Base-by-base conservation (phyloP, 1,140 invertebrate species). In the Brachionus koreanus region DNA sequence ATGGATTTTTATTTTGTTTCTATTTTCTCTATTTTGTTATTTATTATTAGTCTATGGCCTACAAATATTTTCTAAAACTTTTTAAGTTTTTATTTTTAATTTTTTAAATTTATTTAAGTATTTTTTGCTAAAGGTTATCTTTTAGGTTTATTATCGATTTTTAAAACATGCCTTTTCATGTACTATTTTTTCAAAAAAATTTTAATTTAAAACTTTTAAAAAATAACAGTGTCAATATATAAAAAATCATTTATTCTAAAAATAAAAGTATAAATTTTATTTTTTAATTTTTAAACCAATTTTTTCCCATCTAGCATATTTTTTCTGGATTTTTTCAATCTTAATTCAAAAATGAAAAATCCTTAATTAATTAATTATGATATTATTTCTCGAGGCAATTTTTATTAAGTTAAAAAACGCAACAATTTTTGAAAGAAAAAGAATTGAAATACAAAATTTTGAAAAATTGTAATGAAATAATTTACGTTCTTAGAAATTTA, bases 221-320 rank as follows among this genome's bases (percentile, higher is more conserved):
- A 57, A 57, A 57, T 57, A 57, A 57, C 49, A 57, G 49, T 57
- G 49, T 57, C 49, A 57, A 57, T 57, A 57, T 57, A n/a, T 57
- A 23, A 57, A 57, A 23, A 57, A 57, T 57, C 49, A 57, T 23
- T 57, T 57, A 57, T 57, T 57, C 49, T 19, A 57, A 57, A 52
- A 52, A 57, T 7, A 57, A 57, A 57, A 57, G 49, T 19, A 57
- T 57, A 2, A 23, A 57, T 57, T 57, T 57, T 23, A 52, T 7
- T 57, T 57, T 9, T 19, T 7, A 3, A 19, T 19, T 57, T 57
- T 5, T 52, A 16, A 5, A 52, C 19, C 4, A 52, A 52, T 16
- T 52, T 52, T 52, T n/a, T n/a, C n/a, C 16, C 13, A 16, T 1
- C 6, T 16, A 16, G 19, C n/a, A 46, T 6, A 46, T 46, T 52